phyloP scores from a whole-genome alignment of 2,113 vertebrate genomes.

The Hippopotamus amphibius region DNA sequence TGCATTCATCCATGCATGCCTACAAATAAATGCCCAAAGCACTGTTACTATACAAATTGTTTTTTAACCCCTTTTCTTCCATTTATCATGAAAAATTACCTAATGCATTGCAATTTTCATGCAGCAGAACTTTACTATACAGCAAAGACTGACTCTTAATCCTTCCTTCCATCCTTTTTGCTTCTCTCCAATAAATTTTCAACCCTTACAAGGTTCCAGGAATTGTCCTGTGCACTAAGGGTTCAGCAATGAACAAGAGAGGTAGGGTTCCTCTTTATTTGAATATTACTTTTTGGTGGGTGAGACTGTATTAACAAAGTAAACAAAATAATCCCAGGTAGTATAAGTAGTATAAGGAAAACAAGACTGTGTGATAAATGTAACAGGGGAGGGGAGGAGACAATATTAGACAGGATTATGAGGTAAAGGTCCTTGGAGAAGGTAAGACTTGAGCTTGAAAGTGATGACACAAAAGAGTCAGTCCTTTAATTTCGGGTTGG shows the following conservation, averaged over 20 bases:
- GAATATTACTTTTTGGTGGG: background rate
- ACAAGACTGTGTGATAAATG: background rate
- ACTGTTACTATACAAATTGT: background rate
- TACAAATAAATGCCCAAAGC: background rate
- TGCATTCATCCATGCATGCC: background rate
- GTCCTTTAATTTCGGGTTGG: background rate
- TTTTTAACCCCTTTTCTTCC: background rate
- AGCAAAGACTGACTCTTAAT: background rate
- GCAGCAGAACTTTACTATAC: background rate
- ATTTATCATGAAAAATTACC: background rate
- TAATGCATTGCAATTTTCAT: background rate
- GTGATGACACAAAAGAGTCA: background rate
- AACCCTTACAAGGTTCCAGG: background rate
- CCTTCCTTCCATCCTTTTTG: background rate
- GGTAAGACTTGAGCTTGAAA: background rate
- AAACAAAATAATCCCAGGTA: background rate
- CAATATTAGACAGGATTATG: background rate
- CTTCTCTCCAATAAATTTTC: background rate
- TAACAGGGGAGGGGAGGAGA: background rate
- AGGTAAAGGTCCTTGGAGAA: background rate
- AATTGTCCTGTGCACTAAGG: background rate
- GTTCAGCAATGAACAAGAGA: background rate
- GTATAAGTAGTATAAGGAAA: background rate
- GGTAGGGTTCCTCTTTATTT: background rate
- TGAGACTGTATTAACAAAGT: background rate